Evolutionary conservation across 2,888 invertebrate genomes (phyloP).

Genomic region (Sphaeridia pumilis): DNA sequence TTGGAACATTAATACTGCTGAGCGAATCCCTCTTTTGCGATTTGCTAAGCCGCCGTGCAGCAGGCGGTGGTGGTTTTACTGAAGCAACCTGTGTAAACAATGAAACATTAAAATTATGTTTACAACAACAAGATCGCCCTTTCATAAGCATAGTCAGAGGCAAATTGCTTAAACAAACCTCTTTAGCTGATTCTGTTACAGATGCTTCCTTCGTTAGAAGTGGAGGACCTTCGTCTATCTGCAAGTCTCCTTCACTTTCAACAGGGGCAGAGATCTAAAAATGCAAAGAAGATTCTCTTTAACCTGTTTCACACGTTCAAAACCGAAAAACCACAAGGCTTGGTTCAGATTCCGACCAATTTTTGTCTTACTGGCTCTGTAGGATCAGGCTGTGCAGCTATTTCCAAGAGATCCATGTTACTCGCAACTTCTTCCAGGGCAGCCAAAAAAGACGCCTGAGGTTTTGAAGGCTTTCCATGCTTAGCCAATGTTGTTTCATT

Average conservation of each 20-base stretch:
- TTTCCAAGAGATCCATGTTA: conserved; percentile 42
- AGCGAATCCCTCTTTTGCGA: conserved; percentile 27
- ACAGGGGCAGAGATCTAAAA: no score
- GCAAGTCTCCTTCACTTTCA: conserved; percentile 36
- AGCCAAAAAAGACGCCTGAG: conserved; percentile 60
- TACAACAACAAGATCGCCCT: no score
- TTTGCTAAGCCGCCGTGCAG: conserved; percentile 20
- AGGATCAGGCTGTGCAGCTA: no score
- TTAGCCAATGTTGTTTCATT: conserved; percentile 64
- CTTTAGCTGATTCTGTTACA: conserved; percentile 4
- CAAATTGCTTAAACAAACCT: background rate
- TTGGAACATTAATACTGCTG: conserved; percentile 15
- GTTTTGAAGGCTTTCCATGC: conserved; percentile 61
- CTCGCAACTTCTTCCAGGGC: conserved; percentile 79
- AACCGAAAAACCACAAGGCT: no score
- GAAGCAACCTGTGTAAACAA: no score
- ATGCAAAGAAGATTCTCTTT: no score
- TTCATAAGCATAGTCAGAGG: no score
- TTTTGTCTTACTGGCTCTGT: no score
- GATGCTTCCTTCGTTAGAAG: conserved; percentile 25
- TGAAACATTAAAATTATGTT: no score
- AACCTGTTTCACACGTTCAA: background rate
- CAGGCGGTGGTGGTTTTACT: background rate
- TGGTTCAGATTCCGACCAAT: background rate
- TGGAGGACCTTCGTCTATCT: conserved; percentile 38